Percentiles rank a stretch among this genome's conserved stretches.
Evolutionary conservation across 2,888 invertebrate genomes (phyloP).

Genomic region (Neocrepidodera transversa): DNA sequence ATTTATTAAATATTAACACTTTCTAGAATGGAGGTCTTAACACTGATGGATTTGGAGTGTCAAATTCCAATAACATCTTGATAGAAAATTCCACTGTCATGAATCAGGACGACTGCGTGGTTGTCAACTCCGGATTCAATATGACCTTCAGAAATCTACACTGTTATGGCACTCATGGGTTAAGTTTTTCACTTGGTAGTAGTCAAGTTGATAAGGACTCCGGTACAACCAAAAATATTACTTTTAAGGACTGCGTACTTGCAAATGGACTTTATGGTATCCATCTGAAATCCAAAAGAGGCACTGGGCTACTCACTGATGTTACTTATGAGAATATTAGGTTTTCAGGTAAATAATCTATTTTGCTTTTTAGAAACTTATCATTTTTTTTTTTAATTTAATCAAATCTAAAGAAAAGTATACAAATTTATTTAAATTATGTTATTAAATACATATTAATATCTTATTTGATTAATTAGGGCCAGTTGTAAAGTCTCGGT

Average conservation of each 20-base stretch:
- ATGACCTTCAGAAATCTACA: slow-evolving; percentile 20
- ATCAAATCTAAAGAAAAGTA: too few relatives aligned
- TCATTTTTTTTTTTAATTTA: too few relatives aligned
- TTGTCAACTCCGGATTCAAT: slow-evolving; percentile 17
- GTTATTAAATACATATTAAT: too few relatives aligned
- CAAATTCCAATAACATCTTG: slow-evolving; percentile 10
- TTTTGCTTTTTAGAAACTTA: too few relatives aligned
- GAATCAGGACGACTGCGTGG: slow-evolving; percentile 33
- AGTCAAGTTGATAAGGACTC: neutral
- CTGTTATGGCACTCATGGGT: slow-evolving; percentile 29
- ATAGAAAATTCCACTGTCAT: slow-evolving; percentile 21
- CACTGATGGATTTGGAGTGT: slow-evolving; percentile 16
- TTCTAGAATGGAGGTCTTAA: slow-evolving; percentile 15
- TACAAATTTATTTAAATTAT: too few relatives aligned
- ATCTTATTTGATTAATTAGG: too few relatives aligned
- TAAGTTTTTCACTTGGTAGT: slow-evolving; percentile 27
- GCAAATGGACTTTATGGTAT: slow-evolving; percentile 23
- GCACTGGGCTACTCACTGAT: slow-evolving; percentile 17
- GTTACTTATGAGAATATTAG: slow-evolving; percentile 26
- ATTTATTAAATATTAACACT: neutral
- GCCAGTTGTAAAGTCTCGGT: too few relatives aligned
- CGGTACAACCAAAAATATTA: slow-evolving; percentile 16
- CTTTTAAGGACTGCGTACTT: slow-evolving; percentile 18
- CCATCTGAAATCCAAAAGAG: slow-evolving; percentile 27
- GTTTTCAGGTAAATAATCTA: slow-evolving; percentile 20